Conservation (phyloP, 37 sponge, comb jelly and placozoan species). For the Lycopodina hypogea region DNA sequence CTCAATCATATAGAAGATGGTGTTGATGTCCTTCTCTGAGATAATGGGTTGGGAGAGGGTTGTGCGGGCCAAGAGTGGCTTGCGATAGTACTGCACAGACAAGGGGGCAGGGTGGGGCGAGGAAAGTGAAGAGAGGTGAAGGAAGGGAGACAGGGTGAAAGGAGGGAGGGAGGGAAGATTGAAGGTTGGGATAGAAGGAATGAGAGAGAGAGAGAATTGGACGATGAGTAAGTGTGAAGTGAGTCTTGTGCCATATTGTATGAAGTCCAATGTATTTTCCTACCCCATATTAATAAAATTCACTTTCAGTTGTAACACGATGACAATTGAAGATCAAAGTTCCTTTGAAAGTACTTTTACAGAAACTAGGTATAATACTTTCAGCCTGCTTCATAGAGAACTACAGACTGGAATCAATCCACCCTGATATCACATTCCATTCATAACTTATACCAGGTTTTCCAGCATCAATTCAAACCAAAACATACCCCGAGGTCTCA, state of each 20-base stretch:
- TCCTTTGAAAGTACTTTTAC: too few species aligned
- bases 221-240: background rate
- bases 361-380: too few species aligned
- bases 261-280: too few species aligned
- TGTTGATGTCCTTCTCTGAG: constrained; percentile 63
- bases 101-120: constrained; percentile 8
- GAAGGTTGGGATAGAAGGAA: background rate
- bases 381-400: too few species aligned
- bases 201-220: background rate
- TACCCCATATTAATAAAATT: too few species aligned
- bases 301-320: too few species aligned
- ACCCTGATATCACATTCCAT: too few species aligned
- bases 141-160: background rate
- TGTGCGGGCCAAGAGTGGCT: constrained; percentile 75
- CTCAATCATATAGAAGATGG: constrained; percentile 76
- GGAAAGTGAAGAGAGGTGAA: background rate
- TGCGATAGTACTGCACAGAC: constrained; percentile 67
- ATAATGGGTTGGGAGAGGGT: constrained; percentile 75
- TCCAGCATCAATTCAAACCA: too few species aligned
- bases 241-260: background rate
- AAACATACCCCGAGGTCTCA: too few species aligned
- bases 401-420: too few species aligned
- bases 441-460: too few species aligned
- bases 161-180: constrained; percentile 4
- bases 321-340: too few species aligned